Evolutionary conservation across 2,797 vertebrate genomes (phyloP).

Genomic region (Perodicticus potto): DNA sequence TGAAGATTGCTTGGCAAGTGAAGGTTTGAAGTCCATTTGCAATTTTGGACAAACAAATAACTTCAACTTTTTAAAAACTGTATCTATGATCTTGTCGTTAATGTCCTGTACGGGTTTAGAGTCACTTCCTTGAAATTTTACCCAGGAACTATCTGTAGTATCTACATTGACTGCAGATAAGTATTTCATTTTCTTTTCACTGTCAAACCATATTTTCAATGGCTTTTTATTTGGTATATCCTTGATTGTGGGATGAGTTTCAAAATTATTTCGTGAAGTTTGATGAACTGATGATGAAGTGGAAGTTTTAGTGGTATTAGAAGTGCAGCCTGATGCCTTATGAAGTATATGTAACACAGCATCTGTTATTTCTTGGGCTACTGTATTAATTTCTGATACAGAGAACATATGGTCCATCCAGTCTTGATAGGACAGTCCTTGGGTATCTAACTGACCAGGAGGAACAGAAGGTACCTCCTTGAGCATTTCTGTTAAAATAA

Average conservation of each 20-base stretch:
- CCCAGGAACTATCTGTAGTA: background rate
- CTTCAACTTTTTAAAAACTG: conserved; percentile 75
- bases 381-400: conserved; percentile 66
- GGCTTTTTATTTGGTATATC: conserved; percentile 25
- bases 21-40: conserved; percentile 20
- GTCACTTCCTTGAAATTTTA: conserved; percentile 33
- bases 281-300: conserved; percentile 41
- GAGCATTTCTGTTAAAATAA: conserved; percentile 73
- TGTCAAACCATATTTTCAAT: conserved; percentile 74
- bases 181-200: conserved; percentile 80
- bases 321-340: conserved; percentile 44
- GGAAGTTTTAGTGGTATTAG: background rate
- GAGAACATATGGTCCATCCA: conserved; percentile 71
- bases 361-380: conserved; percentile 77
- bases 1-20: conserved; percentile 22
- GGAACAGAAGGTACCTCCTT: conserved; percentile 30
- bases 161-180: conserved; percentile 60
- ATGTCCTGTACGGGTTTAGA: conserved; percentile 33
- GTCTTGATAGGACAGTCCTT: conserved; percentile 47
- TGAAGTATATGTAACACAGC: conserved; percentile 77
- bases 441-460: background rate
- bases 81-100: conserved; percentile 60
- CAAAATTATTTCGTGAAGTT: conserved; percentile 15
- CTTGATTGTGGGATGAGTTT: background rate
- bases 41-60: conserved; percentile 75